These are phyloP conservation scores for Dryococelus australis DNA, from an alignment of 2,888 invertebrate species.

Conservation along the genomic window DNA sequence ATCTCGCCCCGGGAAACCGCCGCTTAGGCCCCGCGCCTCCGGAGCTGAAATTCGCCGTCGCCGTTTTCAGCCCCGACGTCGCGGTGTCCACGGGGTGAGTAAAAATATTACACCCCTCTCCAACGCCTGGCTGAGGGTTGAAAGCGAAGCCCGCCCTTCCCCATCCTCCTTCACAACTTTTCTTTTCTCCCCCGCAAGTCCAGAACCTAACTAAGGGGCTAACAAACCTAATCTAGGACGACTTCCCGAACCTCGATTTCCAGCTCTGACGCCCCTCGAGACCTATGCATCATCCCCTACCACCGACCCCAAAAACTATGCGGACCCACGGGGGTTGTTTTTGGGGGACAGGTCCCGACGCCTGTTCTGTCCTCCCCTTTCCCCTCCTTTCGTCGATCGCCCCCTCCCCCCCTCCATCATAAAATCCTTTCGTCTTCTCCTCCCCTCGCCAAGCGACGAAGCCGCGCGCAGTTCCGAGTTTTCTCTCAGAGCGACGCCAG, in stretches of 20 bases:
- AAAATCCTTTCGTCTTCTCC: constrained; percentile 39
- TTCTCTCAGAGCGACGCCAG: neutral
- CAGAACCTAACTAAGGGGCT: neutral
- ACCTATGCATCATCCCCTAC: constrained; percentile 68
- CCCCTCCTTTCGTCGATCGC: constrained; percentile 54
- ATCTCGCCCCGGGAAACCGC: constrained; percentile 50
- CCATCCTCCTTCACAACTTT: neutral
- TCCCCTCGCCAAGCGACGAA: constrained; percentile 33
- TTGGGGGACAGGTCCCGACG: constrained; percentile 44
- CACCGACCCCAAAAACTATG: constrained; percentile 57
- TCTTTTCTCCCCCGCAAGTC: neutral
- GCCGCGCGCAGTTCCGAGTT: constrained; percentile 39
- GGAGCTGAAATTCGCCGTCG: neutral
- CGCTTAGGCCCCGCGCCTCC: constrained; percentile 8
- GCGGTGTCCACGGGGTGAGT: neutral
- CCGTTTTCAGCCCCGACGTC: neutral
- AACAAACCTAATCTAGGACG: constrained; percentile 72
- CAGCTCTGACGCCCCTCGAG: constrained; percentile 71
- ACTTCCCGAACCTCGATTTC: constrained; percentile 75
- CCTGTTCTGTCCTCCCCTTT: constrained; percentile 48
- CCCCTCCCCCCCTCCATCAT: constrained; percentile 52
- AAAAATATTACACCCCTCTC: neutral
- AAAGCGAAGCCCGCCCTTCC: neutral
- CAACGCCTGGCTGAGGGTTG: neutral
- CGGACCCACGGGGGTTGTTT: constrained; percentile 51